phyloP scores from a whole-genome alignment of 2,888 invertebrate genomes.

The Diplazon laetatorius region DNA sequence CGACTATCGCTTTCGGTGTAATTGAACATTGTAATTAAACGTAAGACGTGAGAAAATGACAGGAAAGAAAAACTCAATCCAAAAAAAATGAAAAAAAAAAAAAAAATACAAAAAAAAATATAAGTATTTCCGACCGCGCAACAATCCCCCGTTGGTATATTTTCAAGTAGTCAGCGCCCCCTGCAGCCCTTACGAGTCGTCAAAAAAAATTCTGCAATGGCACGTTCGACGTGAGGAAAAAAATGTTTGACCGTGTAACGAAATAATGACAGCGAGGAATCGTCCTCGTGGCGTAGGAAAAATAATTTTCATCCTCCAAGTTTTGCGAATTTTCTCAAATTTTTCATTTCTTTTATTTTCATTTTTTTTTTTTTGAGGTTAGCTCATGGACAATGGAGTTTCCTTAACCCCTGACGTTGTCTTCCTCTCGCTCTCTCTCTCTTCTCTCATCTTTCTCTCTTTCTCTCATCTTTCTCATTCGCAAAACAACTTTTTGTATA shows the following conservation, averaged over 20 bases:
- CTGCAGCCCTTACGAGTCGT: slow-evolving; percentile 1
- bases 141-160: slow-evolving; percentile 51
- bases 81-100: slow-evolving; percentile 26
- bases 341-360: slow-evolving; percentile 19
- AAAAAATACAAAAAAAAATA: slow-evolving; percentile 20
- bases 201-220: slow-evolving; percentile 7
- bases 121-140: slow-evolving; percentile 57
- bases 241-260: neutral
- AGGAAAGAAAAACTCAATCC: slow-evolving; percentile 47
- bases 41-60: slow-evolving; percentile 29
- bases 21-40: slow-evolving; percentile 70
- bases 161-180: slow-evolving; percentile 38
- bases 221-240: neutral
- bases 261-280: slow-evolving; percentile 18
- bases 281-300: neutral
- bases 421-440: slow-evolving; percentile 3
- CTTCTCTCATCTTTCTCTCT: neutral
- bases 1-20: slow-evolving; percentile 80
- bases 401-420: neutral
- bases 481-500: slow-evolving; percentile 31
- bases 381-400: slow-evolving; percentile 4
- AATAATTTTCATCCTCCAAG: slow-evolving; percentile 43
- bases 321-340: slow-evolving; percentile 3
- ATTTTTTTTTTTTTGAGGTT: neutral
- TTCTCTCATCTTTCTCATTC: neutral